Conservation (phyloP, 2,888 invertebrate genomes). For the Catocala fraxini region DNA sequence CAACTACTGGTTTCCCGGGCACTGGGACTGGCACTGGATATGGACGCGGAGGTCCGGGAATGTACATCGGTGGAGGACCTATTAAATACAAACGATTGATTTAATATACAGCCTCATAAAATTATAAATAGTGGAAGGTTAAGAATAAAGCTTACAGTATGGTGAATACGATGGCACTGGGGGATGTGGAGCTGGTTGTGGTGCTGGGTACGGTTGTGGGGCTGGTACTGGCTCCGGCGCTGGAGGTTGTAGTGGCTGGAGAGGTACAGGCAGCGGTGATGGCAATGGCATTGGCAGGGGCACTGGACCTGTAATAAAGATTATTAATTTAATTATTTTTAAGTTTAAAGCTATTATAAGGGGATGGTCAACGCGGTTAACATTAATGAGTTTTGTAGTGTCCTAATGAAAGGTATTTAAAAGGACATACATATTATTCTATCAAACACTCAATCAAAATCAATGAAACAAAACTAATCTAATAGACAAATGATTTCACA, state of each 20-base stretch:
- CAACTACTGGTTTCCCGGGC: slow-evolving; percentile 64
- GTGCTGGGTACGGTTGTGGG: slow-evolving; percentile 19
- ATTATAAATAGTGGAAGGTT: not conserved
- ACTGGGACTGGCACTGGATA: slow-evolving; percentile 75
- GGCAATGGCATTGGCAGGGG: slow-evolving; percentile 27
- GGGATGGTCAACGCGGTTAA: too few relatives aligned
- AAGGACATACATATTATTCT: too few relatives aligned
- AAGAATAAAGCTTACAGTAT: slow-evolving; percentile 38
- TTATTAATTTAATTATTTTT: not conserved
- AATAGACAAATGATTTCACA: too few relatives aligned
- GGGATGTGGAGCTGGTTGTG: not conserved
- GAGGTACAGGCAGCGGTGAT: slow-evolving; percentile 20
- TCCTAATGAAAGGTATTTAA: too few relatives aligned
- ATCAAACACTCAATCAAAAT: too few relatives aligned
- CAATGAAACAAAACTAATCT: too few relatives aligned
- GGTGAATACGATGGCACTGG: slow-evolving; percentile 12
- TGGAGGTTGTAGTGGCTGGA: slow-evolving; percentile 6
- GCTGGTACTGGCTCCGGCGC: slow-evolving; percentile 10
- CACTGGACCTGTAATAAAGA: slow-evolving; percentile 23
- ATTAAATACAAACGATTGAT: slow-evolving; percentile 12
- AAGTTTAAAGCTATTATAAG: too few relatives aligned
- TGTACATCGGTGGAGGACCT: slow-evolving; percentile 72
- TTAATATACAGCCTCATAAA: not conserved
- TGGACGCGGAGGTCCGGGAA: slow-evolving; percentile 76
- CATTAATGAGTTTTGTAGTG: too few relatives aligned